phyloP scores from a whole-genome alignment of 92 coral and sea anemone genomes.

The Parazoanthus atlanticus region DNA sequence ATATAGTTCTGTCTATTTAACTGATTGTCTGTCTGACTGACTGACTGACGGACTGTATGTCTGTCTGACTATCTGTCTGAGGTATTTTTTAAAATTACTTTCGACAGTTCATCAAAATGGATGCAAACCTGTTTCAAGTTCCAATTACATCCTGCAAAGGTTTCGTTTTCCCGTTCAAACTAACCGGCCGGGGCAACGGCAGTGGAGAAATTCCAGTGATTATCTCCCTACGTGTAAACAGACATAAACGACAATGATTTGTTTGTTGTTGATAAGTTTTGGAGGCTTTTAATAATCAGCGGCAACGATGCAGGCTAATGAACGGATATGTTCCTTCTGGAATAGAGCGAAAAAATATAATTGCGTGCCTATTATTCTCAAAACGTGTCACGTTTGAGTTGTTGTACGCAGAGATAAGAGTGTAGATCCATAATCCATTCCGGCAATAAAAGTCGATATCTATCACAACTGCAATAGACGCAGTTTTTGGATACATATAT shows the following conservation, averaged over 20 bases:
- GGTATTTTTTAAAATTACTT: too few relatives aligned
- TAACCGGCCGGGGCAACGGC: neutral
- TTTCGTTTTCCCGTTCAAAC: neutral
- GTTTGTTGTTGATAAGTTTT: neutral
- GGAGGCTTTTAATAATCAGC: too few relatives aligned
- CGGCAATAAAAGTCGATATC: neutral
- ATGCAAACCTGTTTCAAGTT: neutral
- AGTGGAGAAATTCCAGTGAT: neutral
- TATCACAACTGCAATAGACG: neutral
- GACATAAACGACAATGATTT: neutral
- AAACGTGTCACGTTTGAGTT: neutral
- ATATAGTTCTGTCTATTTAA: too few relatives aligned
- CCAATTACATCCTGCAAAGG: too few relatives aligned
- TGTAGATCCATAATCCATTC: neutral
- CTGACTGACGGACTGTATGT: too few relatives aligned
- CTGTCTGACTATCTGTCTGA: too few relatives aligned
- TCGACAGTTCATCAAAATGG: neutral
- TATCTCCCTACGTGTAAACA: neutral
- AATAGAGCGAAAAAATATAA: too few relatives aligned
- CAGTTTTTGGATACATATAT: neutral
- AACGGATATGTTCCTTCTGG: neutral
- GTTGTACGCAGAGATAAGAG: too few relatives aligned
- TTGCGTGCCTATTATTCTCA: neutral
- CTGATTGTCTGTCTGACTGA: too few relatives aligned
- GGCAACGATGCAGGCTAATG: neutral